Evolutionary conservation across 2,113 vertebrate species (phyloP).

Genomic region (Talpa occidentalis): DNA sequence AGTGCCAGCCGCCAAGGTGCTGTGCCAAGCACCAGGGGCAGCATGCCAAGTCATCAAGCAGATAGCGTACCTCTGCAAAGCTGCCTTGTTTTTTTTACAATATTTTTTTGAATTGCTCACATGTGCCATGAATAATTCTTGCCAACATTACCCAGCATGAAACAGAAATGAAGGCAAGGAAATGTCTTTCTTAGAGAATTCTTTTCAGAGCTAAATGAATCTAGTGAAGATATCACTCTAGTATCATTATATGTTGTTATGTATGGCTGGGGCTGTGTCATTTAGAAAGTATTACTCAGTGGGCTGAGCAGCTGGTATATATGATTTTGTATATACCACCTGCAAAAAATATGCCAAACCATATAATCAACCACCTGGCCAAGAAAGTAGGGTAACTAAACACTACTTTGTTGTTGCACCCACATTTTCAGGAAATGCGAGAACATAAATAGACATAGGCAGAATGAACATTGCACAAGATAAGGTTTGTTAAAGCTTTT

Average conservation of each 20-base stretch:
- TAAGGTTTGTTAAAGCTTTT: slow-evolving; percentile 87
- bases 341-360: slow-evolving; percentile 86
- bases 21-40: slow-evolving; percentile 82
- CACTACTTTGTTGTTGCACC: slow-evolving; percentile 82
- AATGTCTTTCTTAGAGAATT: slow-evolving; percentile 81
- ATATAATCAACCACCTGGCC: slow-evolving; percentile 89
- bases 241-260: slow-evolving; percentile 83
- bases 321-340: slow-evolving; percentile 89
- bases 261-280: slow-evolving; percentile 82
- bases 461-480: slow-evolving; percentile 79
- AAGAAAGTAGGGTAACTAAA: slow-evolving; percentile 80
- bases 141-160: slow-evolving; percentile 70
- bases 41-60: slow-evolving; percentile 82
- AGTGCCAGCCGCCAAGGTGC: slow-evolving; percentile 78
- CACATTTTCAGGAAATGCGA: slow-evolving; percentile 81
- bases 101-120: slow-evolving; percentile 76
- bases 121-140: slow-evolving; percentile 79
- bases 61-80: slow-evolving; percentile 78
- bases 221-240: slow-evolving; percentile 81
- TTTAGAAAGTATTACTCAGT: slow-evolving; percentile 86
- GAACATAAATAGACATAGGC: slow-evolving; percentile 80
- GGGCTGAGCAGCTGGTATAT: slow-evolving; percentile 86
- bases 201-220: slow-evolving; percentile 73
- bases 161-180: slow-evolving; percentile 74
- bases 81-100: slow-evolving; percentile 71